These are phyloP conservation scores for Pristionchus entomophagus DNA, from an alignment of 2,888 invertebrate genomes.

Conservation along the genomic window DNA sequence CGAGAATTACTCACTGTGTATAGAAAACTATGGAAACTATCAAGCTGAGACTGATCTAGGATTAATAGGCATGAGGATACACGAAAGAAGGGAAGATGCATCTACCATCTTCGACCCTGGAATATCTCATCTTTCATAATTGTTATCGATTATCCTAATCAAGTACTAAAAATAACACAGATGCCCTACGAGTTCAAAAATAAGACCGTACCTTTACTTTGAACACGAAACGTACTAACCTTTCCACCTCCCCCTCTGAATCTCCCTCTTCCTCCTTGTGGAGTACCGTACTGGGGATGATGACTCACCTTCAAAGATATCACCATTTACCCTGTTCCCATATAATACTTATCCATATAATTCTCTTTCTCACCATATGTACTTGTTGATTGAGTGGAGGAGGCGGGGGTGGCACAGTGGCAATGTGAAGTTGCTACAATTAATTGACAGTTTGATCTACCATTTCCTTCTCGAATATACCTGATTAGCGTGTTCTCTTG, in stretches of 20 bases:
- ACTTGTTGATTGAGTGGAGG: conserved; percentile 9
- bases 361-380: background rate
- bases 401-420: background rate
- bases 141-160: background rate
- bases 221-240: too few species aligned
- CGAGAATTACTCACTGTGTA: background rate
- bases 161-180: too few species aligned
- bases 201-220: too few species aligned
- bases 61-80: background rate
- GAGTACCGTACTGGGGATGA: background rate
- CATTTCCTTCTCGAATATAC: background rate
- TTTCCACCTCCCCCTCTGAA: conserved; percentile 25
- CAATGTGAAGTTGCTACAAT: background rate
- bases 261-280: background rate
- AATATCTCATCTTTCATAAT: background rate
- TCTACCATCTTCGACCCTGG: conserved; percentile 6
- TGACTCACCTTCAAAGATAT: background rate
- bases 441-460: background rate
- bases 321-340: background rate
- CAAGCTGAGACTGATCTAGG: background rate
- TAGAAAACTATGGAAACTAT: conserved; percentile 32
- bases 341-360: background rate
- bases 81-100: background rate
- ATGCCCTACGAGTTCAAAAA: too few species aligned
- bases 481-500: conserved; percentile 31